Base-by-base conservation (phyloP, 2,888 invertebrate species). In the Drosophila prostipennis region DNA sequence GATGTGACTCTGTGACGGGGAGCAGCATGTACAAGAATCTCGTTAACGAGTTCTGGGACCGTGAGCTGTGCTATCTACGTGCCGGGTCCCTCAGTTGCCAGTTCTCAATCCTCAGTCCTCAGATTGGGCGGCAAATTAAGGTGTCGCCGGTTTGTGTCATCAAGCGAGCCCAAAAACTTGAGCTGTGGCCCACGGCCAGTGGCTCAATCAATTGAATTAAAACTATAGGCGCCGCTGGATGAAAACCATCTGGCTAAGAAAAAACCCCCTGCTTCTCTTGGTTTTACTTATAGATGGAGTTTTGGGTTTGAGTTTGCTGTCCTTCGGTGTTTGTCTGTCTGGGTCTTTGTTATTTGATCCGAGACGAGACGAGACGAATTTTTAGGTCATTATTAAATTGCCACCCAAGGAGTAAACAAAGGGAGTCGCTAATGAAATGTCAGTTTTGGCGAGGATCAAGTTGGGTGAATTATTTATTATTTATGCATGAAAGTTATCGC, bases 31-130 rank as follows among this genome's bases (percentile, higher is more conserved):
- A 80, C 56, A 72, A 72, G 69, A 73, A 77, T 49, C 65, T 64
- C 60, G 77, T 83, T 86, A 86, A 86, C 83, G 80, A 81, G 81
- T 80, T 81, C 80, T 83, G 87, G 81, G 81, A 80, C 60, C 69
- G 36, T 36, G 29, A 16, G 29, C 16, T 36, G 54, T 60, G 76
- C 69, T 79, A 49, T 75, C 61, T 81, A 81, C 80, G 80, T 81
- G 80, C 67, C 64, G 45, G 74, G 59, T 67, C 63, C 36, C 7
- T 29, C 7, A 72, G 59, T 67, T 60, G 29, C 11, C 14, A 32
- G 45, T 26, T 26, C 26, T 29, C 29, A 7, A 7, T 29, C 29
- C 7, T 29, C 29, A 72, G 59, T 67, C 57, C 36, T n/a, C 14
- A 32, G 45, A 32, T 46, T 46, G 39, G 68, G 63, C 63, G 49